phyloP scores from a whole-genome alignment of 2,113 vertebrate species.

The Copsychus sechellarum region DNA sequence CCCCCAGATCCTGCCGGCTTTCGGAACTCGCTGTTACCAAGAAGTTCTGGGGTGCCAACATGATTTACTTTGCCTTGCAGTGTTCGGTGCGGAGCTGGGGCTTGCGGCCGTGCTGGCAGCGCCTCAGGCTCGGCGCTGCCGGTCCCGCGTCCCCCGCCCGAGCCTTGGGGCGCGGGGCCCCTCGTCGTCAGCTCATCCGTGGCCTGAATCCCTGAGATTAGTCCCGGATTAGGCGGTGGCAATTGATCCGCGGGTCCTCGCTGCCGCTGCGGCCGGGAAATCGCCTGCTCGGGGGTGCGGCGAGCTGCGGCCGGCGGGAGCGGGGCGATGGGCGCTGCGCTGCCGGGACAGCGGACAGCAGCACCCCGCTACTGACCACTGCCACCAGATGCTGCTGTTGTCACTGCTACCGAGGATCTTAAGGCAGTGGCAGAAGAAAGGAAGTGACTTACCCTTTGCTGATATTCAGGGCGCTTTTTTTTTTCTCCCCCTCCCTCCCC shows the following conservation, averaged over 20 bases:
- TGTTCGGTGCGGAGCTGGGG: background rate
- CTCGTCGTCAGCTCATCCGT: background rate
- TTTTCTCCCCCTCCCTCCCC: background rate
- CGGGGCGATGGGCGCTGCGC: background rate
- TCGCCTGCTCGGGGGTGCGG: background rate
- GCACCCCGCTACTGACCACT: slow-evolving; percentile 57
- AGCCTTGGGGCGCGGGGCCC: background rate
- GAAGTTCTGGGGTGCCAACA: background rate
- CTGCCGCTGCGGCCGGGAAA: background rate
- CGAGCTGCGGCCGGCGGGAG: background rate
- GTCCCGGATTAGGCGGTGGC: slow-evolving; percentile 7
- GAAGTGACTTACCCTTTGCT: slow-evolving; percentile 33
- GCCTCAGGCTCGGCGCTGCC: rapidly evolving
- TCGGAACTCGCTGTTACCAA: background rate
- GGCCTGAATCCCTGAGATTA: slow-evolving; percentile 43
- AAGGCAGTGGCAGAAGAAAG: slow-evolving; percentile 12
- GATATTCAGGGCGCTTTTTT: background rate
- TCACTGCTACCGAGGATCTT: slow-evolving; percentile 40
- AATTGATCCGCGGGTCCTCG: background rate
- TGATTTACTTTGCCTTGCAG: rapidly evolving
- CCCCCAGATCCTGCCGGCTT: background rate
- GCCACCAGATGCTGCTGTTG: slow-evolving; percentile 77
- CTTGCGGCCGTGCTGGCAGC: rapidly evolving
- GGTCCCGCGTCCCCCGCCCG: background rate
- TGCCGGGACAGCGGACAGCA: background rate